A percentile compares a stretch with the other conserved stretches of the same genome.
Evolutionary conservation across 2,113 vertebrate species (phyloP).

Genomic region (Cygnus buccinator): DNA sequence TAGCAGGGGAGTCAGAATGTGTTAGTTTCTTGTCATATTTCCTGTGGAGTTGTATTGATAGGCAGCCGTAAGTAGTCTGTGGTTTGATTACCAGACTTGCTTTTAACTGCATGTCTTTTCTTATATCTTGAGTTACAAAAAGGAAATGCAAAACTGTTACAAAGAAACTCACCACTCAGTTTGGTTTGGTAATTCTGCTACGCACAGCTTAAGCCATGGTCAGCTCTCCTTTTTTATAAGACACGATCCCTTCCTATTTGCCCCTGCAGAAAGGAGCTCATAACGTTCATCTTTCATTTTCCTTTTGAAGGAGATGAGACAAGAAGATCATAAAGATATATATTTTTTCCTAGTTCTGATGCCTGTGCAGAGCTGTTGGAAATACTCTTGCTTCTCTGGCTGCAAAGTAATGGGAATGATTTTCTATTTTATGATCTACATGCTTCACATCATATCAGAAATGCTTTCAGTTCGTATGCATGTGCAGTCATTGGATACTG

Average conservation of each 20-base stretch:
- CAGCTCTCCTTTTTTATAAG: background rate
- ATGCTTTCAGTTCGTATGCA: background rate
- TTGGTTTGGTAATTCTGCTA: background rate
- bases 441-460: background rate
- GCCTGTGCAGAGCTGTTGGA: background rate
- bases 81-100: background rate
- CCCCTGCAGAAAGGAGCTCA: background rate
- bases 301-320: background rate
- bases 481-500: background rate
- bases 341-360: background rate
- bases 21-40: background rate
- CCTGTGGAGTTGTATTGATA: background rate
- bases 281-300: background rate
- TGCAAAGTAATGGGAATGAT: background rate
- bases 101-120: background rate
- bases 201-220: background rate
- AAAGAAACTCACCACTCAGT: background rate
- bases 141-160: background rate
- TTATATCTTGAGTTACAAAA: background rate
- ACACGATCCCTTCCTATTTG: background rate
- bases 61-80: background rate
- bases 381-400: background rate
- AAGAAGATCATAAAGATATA: background rate
- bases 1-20: background rate
- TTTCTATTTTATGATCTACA: background rate